phyloP scores from a whole-genome alignment of 2,888 invertebrate species.

The Sesia bembeciformis region DNA sequence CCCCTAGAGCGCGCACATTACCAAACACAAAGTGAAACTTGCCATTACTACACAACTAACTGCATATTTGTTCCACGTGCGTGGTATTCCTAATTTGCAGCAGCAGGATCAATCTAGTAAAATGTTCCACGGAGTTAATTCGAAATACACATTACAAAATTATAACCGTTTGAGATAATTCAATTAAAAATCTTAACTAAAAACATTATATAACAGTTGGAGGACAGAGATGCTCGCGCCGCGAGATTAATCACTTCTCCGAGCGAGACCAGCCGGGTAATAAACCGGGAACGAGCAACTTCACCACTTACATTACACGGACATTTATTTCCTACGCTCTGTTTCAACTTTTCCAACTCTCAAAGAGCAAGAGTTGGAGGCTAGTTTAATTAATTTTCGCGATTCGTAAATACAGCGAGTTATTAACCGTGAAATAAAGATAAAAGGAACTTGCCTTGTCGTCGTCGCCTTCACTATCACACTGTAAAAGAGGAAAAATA shows the following conservation, averaged over 20 bases:
- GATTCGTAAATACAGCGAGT: slow-evolving; percentile 31
- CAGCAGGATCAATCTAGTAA: too few species aligned
- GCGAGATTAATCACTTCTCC: slow-evolving; percentile 53
- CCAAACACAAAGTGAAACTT: slow-evolving; percentile 40
- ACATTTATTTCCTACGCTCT: slow-evolving; percentile 63
- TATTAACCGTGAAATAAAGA: too few species aligned
- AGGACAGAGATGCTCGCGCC: slow-evolving; percentile 25
- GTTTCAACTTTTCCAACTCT: slow-evolving; percentile 56
- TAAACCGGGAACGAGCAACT: slow-evolving; percentile 63
- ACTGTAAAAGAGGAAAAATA: slow-evolving; percentile 79
- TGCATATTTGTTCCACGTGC: slow-evolving; percentile 4
- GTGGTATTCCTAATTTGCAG: too few species aligned
- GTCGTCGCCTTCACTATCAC: slow-evolving; percentile 95
- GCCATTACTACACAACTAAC: slow-evolving; percentile 17
- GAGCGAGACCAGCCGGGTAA: slow-evolving; percentile 44
- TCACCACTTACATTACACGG: slow-evolving; percentile 66
- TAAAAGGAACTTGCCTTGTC: slow-evolving; percentile 83
- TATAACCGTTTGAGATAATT: too few species aligned
- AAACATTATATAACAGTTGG: slow-evolving; percentile 23
- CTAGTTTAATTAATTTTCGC: slow-evolving; percentile 59
- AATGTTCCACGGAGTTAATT: too few species aligned
- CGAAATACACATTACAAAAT: too few species aligned
- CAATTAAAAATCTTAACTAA: too few species aligned
- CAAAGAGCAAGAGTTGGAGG: slow-evolving; percentile 37
- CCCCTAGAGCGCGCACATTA: slow-evolving; percentile 40